phyloP scores from a whole-genome alignment of 1,140 invertebrate species.

The Heliothis virescens region DNA sequence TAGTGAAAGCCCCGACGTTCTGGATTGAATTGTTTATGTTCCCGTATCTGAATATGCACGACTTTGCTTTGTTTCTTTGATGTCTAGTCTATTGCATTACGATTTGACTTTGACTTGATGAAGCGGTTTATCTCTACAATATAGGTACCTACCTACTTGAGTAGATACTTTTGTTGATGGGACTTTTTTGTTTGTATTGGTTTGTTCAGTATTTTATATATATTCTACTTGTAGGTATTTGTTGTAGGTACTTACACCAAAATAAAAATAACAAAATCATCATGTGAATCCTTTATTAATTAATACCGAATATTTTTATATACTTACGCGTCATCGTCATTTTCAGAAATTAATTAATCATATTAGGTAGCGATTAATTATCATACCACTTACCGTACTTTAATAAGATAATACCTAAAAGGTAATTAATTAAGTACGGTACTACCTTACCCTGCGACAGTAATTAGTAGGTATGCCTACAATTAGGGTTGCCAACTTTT shows the following conservation, averaged over 20 bases:
- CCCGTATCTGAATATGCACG: constrained; percentile 28
- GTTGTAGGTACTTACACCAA: too few relatives aligned
- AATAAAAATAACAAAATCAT: too few relatives aligned
- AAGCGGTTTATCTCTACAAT: background rate
- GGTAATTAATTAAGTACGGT: background rate
- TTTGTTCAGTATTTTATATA: too few relatives aligned
- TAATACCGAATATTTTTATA: background rate
- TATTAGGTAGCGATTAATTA: background rate
- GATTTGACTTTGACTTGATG: constrained; percentile 2
- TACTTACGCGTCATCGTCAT: background rate
- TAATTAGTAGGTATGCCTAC: background rate
- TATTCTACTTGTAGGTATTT: too few relatives aligned
- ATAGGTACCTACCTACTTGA: too few relatives aligned
- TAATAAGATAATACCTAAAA: background rate
- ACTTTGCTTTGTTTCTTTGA: constrained; percentile 31
- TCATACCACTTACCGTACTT: background rate
- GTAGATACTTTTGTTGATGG: background rate
- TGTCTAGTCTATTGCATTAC: background rate
- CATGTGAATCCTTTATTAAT: too few relatives aligned
- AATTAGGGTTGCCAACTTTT: too few relatives aligned
- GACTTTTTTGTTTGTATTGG: too few relatives aligned
- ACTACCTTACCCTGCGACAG: too few relatives aligned
- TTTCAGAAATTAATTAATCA: constrained; percentile 4
- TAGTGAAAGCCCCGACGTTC: constrained; percentile 26
- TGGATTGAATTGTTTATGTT: constrained; percentile 24